A percentile compares a stretch with the other conserved stretches of the same genome.
These are phyloP conservation scores for Sinhomidia bicolor DNA, from an alignment of 2,888 invertebrate species.

Conservation along the genomic window DNA sequence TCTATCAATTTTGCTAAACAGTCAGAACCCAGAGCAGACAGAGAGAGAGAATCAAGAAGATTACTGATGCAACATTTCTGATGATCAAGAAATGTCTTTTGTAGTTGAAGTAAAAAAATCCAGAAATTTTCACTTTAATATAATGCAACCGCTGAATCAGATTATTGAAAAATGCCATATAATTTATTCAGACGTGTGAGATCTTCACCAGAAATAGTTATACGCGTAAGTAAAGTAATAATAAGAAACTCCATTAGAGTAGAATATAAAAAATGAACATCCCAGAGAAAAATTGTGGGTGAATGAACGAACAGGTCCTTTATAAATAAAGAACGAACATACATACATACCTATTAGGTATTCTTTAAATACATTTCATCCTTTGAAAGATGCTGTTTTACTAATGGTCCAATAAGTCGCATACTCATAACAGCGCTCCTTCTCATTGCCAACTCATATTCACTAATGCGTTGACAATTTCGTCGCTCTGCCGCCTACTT, in stretches of 20 bases:
- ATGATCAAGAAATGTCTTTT: no score
- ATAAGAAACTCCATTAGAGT: background rate
- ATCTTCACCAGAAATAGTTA: background rate
- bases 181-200: background rate
- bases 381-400: background rate
- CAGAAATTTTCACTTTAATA: background rate
- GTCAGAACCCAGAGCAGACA: no score
- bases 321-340: no score
- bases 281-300: background rate
- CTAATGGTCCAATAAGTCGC: background rate
- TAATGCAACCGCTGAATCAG: background rate
- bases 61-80: no score
- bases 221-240: background rate
- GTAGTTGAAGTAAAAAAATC: background rate
- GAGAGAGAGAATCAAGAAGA: no score
- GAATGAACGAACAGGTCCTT: background rate
- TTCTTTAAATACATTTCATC: background rate
- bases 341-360: no score
- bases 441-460: background rate
- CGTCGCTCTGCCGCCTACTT: background rate
- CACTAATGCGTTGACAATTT: background rate
- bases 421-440: background rate
- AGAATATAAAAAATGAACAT: background rate
- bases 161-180: background rate
- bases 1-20: no score